Evolutionary conservation across 2,113 vertebrate genomes (phyloP).

Genomic region (Cromileptes altivelis): DNA sequence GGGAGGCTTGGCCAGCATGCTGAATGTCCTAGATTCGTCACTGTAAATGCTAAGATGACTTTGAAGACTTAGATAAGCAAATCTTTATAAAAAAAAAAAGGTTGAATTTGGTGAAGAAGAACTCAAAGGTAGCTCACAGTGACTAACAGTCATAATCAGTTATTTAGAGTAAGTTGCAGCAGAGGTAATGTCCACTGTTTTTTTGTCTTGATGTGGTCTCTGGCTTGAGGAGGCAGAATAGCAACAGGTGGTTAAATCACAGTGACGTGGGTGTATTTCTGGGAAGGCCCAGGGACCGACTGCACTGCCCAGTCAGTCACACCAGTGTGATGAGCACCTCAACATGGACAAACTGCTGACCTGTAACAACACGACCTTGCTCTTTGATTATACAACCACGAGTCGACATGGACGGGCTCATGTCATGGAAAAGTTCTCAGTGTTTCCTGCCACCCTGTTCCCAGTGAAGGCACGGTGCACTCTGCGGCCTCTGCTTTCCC

Average conservation of each 20-base stretch:
- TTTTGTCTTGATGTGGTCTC: conserved; percentile 8
- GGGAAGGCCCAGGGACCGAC: conserved; percentile 35
- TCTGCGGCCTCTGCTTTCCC: conserved; percentile 8
- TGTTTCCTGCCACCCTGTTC: conserved; percentile 43
- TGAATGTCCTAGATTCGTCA: too few relatives aligned
- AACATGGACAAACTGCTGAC: conserved; percentile 31
- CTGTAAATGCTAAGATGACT: not conserved
- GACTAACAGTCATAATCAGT: not conserved
- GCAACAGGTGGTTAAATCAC: conserved; percentile 66
- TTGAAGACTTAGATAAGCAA: not conserved
- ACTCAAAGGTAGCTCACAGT: not conserved
- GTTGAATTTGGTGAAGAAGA: not conserved
- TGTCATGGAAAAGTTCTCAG: conserved; percentile 69
- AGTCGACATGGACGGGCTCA: conserved; percentile 16
- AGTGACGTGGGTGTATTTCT: conserved; percentile 57
- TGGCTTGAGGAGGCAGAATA: conserved; percentile 23
- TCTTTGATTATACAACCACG: conserved; percentile 54
- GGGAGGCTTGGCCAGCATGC: too few relatives aligned
- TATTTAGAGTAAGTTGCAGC: not conserved
- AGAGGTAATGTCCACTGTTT: not conserved
- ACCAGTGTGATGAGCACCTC: conserved; percentile 4
- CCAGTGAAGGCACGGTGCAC: conserved; percentile 22
- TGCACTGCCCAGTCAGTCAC: conserved; percentile 20
- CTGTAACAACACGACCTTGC: conserved; percentile 57
- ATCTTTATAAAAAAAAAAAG: not conserved